Base-by-base conservation (phyloP, 2,888 invertebrate genomes). In the Microctonus hyperodae region DNA sequence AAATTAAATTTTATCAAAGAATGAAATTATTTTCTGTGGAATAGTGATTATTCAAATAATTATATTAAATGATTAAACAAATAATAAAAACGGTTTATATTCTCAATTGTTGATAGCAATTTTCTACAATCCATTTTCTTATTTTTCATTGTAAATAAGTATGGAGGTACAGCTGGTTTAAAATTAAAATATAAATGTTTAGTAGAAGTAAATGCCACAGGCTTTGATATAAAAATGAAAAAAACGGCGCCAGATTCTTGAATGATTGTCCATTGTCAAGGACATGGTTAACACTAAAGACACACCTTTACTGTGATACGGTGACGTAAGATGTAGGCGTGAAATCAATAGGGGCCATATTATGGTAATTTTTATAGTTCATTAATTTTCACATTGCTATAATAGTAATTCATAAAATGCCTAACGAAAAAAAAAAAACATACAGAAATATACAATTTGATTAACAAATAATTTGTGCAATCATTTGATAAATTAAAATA, bases 261-360 rank as follows among this genome's bases (percentile, higher is more conserved):
- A 44, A 44, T 44, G 44, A 44, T n/a, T 20, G 44, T 44, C 44
- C 44, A 44, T 44, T 44, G 44, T 44, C 44, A 44, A 44, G 44
- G 44, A 44, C 44, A 16, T 16, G 4, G 44, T 7, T 1, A 16
- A 16, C 7, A 6, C 7, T 44, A 9, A n/a, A 16, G 44, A 16
- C 44, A 16, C 44, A 16, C n/a, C 20, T n/a, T 44, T 44, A 44
- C 16, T 44, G 16, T 16, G 16, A 44, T 16, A 44, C 6, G 44
- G 16, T 44, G 44, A 44, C 44, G 44, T 44, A 44, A 44, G 16
- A 44, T 44, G 20, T 44, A 16, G 44, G 44, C 16, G 16, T 44
- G 1, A 16, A 44, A 16, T 44, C 44, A 44, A 44, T 16, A 16
- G 44, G 16, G 44, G 6, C 16, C 16, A 44, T 44, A 44, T 20